Evolutionary conservation across 1,140 invertebrate species (phyloP).

Genomic region (Zaprionus ornatus): DNA sequence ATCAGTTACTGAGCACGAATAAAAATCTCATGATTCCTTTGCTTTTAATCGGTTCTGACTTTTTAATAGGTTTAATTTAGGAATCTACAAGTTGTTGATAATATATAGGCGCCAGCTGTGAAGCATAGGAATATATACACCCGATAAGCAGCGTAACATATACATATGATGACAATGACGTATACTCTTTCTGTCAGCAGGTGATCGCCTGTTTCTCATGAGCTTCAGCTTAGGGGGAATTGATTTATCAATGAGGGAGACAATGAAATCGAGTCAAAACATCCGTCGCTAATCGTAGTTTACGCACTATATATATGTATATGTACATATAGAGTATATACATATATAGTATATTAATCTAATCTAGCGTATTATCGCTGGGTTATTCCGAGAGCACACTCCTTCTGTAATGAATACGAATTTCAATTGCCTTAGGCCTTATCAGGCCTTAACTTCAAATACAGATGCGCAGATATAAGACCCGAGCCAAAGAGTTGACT

Average conservation of each 20-base stretch:
- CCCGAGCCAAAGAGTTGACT: constrained; percentile 1
- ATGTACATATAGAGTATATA: too few relatives aligned
- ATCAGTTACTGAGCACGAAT: background rate
- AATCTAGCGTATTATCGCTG: constrained; percentile 21
- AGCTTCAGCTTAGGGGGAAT: background rate
- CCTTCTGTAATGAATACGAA: constrained; percentile 17
- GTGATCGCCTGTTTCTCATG: background rate
- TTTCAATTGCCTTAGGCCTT: constrained; percentile 34
- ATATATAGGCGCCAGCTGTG: background rate
- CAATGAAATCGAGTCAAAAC: background rate
- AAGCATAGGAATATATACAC: background rate
- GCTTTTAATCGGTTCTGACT: background rate
- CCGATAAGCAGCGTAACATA: background rate
- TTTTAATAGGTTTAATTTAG: background rate
- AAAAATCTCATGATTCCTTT: background rate
- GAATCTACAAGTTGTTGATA: background rate
- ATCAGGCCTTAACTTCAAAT: constrained; percentile 15
- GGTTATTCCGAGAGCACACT: constrained; percentile 13
- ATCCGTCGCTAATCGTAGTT: constrained; percentile 6
- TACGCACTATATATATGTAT: background rate
- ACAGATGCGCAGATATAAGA: background rate
- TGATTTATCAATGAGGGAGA: constrained; percentile 29
- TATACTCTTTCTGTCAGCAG: background rate
- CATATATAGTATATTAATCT: constrained; percentile 27
- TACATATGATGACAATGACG: background rate